Conservation (phyloP, 2,797 vertebrate species). For the Psittacula derbiana region DNA sequence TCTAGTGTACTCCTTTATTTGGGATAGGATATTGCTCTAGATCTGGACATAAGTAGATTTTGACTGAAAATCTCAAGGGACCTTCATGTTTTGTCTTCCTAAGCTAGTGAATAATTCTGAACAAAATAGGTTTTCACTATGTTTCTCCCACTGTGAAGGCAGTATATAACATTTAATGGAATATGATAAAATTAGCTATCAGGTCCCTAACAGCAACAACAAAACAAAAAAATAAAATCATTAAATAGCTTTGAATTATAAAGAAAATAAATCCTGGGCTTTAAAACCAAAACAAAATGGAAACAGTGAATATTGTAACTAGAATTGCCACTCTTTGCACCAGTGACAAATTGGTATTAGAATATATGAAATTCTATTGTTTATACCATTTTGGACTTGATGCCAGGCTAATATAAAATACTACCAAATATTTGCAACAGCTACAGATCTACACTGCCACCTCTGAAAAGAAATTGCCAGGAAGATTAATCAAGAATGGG, state of each 20-base stretch:
- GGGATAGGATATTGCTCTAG: neutral
- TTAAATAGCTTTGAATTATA: neutral
- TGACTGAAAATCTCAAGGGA: neutral
- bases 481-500: neutral
- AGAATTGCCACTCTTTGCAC: neutral
- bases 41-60: neutral
- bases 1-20: neutral
- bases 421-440: neutral
- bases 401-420: neutral
- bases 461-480: neutral
- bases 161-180: neutral
- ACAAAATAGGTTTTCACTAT: neutral
- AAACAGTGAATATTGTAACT: neutral
- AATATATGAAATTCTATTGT: neutral
- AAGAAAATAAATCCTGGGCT: fast-evolving
- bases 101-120: neutral
- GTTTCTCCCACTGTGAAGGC: neutral
- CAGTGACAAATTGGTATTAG: neutral
- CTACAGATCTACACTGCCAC: neutral
- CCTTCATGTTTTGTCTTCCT: neutral
- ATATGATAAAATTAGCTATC: fast-evolving
- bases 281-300: neutral
- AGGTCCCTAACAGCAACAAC: neutral
- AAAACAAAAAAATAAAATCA: neutral
- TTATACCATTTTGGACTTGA: neutral